Evolutionary conservation across 2,888 invertebrate genomes (phyloP), one percentile per base, ranked within the genome.

Genomic region (Cryptops parisi): DNA sequence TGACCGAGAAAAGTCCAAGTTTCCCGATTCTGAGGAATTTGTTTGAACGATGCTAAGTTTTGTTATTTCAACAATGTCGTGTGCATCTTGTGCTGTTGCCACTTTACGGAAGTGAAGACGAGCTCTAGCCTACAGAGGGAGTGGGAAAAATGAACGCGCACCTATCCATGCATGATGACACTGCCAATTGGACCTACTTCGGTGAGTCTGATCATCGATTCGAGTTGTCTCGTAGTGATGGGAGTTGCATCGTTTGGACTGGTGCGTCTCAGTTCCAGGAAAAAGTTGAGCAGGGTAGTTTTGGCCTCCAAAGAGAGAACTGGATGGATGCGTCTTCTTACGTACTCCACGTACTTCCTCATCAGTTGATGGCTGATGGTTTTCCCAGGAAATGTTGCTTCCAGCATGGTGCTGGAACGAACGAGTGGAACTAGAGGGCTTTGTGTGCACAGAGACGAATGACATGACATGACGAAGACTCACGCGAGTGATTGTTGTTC

Each of bases 311-410:
- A 66, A 33, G 79, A 79, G 19, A 94, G 72, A 62, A 76, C 77
- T 1, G 94, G 91, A 59, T 83, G 79, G 0, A 91, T 84, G 52
- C 57, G 55, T 67, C 87, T 81, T 57, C 83, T 78, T 1, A 91
- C 87, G 69, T 93, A 96, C 0, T 84, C 85, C 60, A 96, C 83
- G 65, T 91, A 96, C 71, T 91, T 93, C 56, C 89, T 78, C 3
- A 96, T 74, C 46, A 88, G 68, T 50, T 77, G 76, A 48, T 80
- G 74, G 0, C 93, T 86, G 54, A 96, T 71, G 2, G 78, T 72
- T 65, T 89, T 83, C 3, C 44, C 38, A 27, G 82, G n/a, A n/a
- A n/a, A n/a, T n/a, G n/a, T n/a, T n/a, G n/a, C n/a, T n/a, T n/a
- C n/a, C n/a, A n/a, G n/a, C n/a, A n/a, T n/a, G n/a, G n/a, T n/a